phyloP scores from a whole-genome alignment of 2,113 vertebrate species.

The Petaurus breviceps region DNA sequence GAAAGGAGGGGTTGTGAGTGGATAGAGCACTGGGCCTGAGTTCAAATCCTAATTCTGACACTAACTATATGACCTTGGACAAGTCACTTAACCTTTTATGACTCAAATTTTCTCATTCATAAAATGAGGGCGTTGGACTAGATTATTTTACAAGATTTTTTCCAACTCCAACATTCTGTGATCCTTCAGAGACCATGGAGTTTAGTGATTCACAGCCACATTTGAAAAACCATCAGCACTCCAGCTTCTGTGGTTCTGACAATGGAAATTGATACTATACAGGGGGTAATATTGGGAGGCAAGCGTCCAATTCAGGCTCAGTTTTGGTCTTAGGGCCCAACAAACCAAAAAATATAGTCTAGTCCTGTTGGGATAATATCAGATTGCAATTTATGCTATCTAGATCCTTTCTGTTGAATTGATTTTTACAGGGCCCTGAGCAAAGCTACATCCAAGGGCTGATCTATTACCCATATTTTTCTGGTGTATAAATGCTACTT shows the following conservation, averaged over 20 bases:
- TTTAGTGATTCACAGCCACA: background rate
- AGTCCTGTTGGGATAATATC: background rate
- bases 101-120: background rate
- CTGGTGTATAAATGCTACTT: background rate
- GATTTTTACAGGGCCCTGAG: background rate
- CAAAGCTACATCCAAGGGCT: background rate
- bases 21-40: background rate
- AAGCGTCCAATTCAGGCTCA: background rate
- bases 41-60: background rate
- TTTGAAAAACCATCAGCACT: background rate
- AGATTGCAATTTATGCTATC: too few species aligned
- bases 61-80: background rate
- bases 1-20: background rate
- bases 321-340: constrained; percentile 23
- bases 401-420: background rate
- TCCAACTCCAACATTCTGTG: background rate
- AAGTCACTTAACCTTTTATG: background rate
- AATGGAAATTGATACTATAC: background rate
- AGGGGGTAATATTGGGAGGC: fast-evolving
- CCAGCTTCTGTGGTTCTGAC: background rate
- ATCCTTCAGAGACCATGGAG: background rate
- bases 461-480: background rate
- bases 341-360: background rate
- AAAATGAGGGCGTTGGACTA: background rate
- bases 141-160: background rate